Percentiles rank a stretch among this genome's conserved stretches.
phyloP scores from a whole-genome alignment of 2,113 vertebrate genomes.

The Mirza zaza region DNA sequence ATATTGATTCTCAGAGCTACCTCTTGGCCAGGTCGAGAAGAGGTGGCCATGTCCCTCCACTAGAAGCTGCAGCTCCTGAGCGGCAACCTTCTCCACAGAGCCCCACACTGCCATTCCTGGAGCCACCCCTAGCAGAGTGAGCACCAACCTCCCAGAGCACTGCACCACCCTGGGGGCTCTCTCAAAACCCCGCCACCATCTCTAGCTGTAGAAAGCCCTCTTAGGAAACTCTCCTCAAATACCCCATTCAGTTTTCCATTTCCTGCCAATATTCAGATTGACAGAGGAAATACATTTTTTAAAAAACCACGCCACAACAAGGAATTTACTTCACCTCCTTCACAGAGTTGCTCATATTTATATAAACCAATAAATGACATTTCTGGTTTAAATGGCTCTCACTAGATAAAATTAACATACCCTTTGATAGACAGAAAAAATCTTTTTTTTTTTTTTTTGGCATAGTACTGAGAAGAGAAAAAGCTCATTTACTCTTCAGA shows the following conservation, averaged over 20 bases:
- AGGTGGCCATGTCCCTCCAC: neutral
- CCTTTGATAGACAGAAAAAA: neutral
- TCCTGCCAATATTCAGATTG: neutral
- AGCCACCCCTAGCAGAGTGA: neutral
- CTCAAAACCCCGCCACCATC: neutral
- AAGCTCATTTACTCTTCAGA: neutral
- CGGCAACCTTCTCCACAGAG: neutral
- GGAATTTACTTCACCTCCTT: neutral
- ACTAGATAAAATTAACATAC: neutral
- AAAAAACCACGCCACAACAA: neutral
- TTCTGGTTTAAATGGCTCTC: neutral
- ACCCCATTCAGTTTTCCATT: neutral
- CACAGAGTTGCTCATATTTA: neutral
- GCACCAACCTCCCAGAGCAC: too few relatives aligned
- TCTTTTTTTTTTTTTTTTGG: neutral
- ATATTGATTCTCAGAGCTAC: neutral
- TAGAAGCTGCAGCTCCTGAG: neutral
- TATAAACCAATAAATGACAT: neutral
- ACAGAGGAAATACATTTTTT: neutral
- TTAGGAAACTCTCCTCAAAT: neutral
- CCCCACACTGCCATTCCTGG: neutral
- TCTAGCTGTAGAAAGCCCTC: neutral
- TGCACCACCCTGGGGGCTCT: too few relatives aligned
- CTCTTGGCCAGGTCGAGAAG: neutral
- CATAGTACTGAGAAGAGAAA: neutral